Conservation (phyloP, 2,888 invertebrate species). For the Polymixis flavicincta region DNA sequence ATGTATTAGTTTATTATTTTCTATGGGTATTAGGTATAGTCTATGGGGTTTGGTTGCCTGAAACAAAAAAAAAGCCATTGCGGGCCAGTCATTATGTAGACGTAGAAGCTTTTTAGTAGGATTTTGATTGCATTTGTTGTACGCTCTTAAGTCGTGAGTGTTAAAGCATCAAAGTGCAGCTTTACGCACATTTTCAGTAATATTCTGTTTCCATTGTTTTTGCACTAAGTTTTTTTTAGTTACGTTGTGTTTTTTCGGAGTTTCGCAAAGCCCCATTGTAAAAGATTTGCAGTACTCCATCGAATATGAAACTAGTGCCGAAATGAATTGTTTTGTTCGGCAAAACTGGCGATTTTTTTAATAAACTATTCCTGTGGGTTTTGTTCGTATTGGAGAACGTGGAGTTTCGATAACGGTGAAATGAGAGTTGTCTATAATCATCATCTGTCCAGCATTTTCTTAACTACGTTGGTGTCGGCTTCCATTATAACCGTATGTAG, state of each 20-base stretch:
- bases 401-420: neutral
- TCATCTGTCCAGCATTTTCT: no score
- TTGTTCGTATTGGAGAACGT: neutral
- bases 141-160: neutral
- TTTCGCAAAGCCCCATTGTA: neutral
- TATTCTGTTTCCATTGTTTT: constrained; percentile 7
- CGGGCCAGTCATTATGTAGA: no score
- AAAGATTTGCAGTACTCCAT: neutral
- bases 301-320: neutral
- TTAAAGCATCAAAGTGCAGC: neutral
- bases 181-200: neutral
- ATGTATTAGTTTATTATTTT: no score
- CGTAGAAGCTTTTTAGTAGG: neutral
- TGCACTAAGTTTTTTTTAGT: neutral
- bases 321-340: neutral
- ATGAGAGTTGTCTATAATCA: neutral
- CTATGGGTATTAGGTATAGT: no score
- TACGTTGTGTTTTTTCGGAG: neutral
- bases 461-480: no score
- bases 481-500: no score
- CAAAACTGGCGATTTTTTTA: neutral
- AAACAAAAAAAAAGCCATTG: no score
- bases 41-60: no score
- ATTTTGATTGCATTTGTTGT: neutral
- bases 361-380: neutral